phyloP scores from a whole-genome alignment of 2,797 vertebrate species.

The Cygnus olor region DNA sequence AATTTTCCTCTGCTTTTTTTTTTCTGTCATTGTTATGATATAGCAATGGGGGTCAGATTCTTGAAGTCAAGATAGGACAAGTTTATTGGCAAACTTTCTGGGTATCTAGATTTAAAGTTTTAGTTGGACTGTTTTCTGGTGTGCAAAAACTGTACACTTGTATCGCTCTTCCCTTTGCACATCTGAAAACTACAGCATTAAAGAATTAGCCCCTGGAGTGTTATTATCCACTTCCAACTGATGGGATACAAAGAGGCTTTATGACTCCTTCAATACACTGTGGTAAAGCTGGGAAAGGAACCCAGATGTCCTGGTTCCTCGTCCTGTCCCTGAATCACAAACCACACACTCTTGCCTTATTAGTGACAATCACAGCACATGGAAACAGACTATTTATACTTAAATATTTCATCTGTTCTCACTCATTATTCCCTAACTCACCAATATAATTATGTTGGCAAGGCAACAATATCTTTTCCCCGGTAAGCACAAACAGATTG shows the following conservation, averaged over 20 bases:
- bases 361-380: constrained; percentile 35
- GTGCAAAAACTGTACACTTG: not conserved
- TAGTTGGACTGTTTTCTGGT: not conserved
- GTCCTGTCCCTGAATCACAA: constrained; percentile 65
- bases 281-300: constrained; percentile 46
- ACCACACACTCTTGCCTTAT: constrained; percentile 53
- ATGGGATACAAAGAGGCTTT: constrained; percentile 23
- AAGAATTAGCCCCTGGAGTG: constrained; percentile 12
- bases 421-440: constrained; percentile 52
- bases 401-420: constrained; percentile 68
- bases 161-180: not conserved
- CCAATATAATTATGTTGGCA: constrained; percentile 62
- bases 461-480: constrained; percentile 3
- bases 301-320: constrained; percentile 63
- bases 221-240: constrained; percentile 49
- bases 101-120: not conserved
- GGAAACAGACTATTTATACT: constrained; percentile 67
- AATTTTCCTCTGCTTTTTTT: not conserved
- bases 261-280: constrained; percentile 43
- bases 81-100: not conserved
- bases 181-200: constrained; percentile 34
- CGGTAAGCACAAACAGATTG: constrained; percentile 52
- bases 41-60: not conserved
- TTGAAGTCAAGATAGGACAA: not conserved
- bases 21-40: not conserved